Evolutionary conservation across 1,140 invertebrate species (phyloP), one percentile per base, ranked within the genome.

Genomic region (Linepithema humile): DNA sequence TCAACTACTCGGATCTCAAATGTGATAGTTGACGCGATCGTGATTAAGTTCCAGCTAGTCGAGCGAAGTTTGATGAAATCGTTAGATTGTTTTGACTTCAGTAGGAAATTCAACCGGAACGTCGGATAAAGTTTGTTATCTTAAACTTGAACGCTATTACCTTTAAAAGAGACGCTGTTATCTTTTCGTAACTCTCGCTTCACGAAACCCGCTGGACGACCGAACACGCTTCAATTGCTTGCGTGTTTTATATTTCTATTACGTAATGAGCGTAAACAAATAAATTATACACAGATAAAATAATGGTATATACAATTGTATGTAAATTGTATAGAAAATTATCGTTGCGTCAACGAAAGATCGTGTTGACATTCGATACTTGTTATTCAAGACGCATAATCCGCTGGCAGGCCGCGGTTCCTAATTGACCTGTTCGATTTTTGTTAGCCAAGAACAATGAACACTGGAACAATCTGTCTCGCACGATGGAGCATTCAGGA

Each of bases 401-500:
- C 77, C 62, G 57, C 53, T 60, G 82, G 64, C 74, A 17, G 17
- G 12, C n/a, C 23, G 32, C 15, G 55, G 40, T 70, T 72, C 62
- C 55, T 77, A 65, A 87, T 88, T 74, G 67, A 73, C 62, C 87
- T 82, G 83, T 65, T 82, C 74, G 75, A 85, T 88, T 88, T 85
- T 77, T 69, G 62, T 75, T 62, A 53, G 48, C n/a, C 59, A 60
- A 73, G 86, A 88, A 88, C 87, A 88, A 88, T 88, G 69, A 87
- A 82, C 65, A 53, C 57, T 35, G 26, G 62, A 82, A 82, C 86
- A 82, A 85, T 90, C 80, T 80, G 88, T 89, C 67, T 85, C 83
- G 88, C 85, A 75, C 88, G 88, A 88, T 73, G 74, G 84, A 87
- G 82, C 87, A 90, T 87, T 82, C 74, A 83, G 89, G 89, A 89